These are phyloP conservation scores for Rana temporaria DNA, from an alignment of 2,113 vertebrate species.

Conservation along the genomic window DNA sequence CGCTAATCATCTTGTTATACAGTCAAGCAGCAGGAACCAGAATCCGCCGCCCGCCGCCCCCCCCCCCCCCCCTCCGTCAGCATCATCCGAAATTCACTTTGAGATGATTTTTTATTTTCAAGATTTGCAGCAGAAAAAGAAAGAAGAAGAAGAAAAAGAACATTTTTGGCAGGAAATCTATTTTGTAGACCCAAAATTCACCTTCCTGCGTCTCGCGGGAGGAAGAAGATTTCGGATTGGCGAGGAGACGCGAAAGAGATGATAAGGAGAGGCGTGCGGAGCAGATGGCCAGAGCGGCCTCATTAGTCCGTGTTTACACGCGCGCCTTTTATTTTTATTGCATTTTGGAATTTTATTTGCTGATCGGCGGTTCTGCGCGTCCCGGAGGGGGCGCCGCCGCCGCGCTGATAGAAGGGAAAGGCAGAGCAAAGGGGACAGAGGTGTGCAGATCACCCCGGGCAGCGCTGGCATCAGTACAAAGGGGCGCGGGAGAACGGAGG, in stretches of 20 bases:
- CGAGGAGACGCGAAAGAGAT: too few relatives aligned
- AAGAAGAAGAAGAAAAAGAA: not conserved
- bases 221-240: not conserved
- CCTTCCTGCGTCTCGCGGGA: not conserved
- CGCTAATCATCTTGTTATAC: not conserved
- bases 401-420: not conserved
- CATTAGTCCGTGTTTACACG: not conserved
- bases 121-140: not conserved
- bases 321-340: not conserved
- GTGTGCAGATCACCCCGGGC: not conserved
- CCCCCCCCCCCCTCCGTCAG: not conserved
- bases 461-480: not conserved
- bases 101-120: not conserved
- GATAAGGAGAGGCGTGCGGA: not conserved
- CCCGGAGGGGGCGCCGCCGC: too few relatives aligned
- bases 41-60: not conserved
- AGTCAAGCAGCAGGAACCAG: not conserved
- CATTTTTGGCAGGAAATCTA: conserved; percentile 12
- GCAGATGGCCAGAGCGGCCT: not conserved
- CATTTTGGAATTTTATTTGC: not conserved
- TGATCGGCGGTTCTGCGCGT: not conserved
- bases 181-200: not conserved
- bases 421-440: not conserved
- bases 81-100: conserved; percentile 23
- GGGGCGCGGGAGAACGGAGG: not conserved